Evolutionary conservation across 1,140 invertebrate species (phyloP), one percentile per base, ranked within the genome.

Genomic region (Drosophila neocordata): DNA sequence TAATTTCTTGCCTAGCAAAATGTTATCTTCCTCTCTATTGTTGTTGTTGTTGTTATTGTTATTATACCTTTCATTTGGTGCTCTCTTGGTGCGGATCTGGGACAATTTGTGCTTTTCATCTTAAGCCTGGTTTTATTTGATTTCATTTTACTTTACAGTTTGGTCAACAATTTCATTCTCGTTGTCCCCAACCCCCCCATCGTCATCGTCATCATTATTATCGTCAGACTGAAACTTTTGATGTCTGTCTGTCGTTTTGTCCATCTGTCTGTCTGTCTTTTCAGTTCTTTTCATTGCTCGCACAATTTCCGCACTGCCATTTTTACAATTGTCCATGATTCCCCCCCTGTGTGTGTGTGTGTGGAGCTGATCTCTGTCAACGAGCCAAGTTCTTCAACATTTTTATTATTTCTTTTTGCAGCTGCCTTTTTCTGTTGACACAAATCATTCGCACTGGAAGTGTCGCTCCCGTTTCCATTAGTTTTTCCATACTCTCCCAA

Each of bases 221-320:
- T 24, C 41, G n/a, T 20, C 41, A 61, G 70, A 67, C 69, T 66
- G 53, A 13, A 22, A 27, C 51, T 27, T 55, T 48, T 62, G 73
- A 69, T 73, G 15, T 2, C 27, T 53, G 73, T 61, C 72, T 41
- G 72, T 75, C 72, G 74, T 79, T 79, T 73, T 74, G 2, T 24
- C 61, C 37, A 58, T 73, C 71, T 73, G 5, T 1, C 22, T 53
- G 73, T 61, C 72, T 41, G 72, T 75, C 72, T 75, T 79, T 79
- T 73, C 37, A 81, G 61, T 76, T 77, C 73, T 65, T 73, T 81
- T 79, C 81, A 84, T 59, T 73, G 76, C 69, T 55, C 80, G 20
- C 65, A 84, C 80, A 79, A 84, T 84, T 84, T 84, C 80, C 80
- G 80, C 81, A 84, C 67, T 69, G 80, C 70, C 81, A 85, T 84